These are phyloP conservation scores for Tiphia femorata DNA, from an alignment of 2,888 invertebrate genomes.

Conservation along the genomic window DNA sequence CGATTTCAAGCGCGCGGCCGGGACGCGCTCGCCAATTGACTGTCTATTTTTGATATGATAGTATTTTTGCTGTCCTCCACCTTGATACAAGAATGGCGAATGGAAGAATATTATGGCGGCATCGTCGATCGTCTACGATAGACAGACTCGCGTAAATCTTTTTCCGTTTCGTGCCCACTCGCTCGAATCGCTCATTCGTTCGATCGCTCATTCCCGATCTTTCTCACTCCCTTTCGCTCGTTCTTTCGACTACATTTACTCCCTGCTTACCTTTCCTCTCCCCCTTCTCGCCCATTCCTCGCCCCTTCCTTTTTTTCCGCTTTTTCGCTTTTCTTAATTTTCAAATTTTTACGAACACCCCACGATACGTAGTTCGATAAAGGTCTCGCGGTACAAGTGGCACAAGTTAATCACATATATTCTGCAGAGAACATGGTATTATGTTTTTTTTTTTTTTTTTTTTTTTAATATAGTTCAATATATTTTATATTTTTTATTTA, in stretches of 20 bases:
- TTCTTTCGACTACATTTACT: neutral
- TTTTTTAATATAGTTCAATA: neutral
- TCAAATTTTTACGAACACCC: constrained; percentile 19
- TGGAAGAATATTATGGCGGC: neutral
- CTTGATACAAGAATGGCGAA: neutral
- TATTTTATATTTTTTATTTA: neutral
- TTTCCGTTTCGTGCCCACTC: neutral
- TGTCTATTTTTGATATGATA: constrained; percentile 4
- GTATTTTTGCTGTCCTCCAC: neutral
- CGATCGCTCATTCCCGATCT: neutral
- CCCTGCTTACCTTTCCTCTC: neutral
- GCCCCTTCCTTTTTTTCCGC: constrained; percentile 2
- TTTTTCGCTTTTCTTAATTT: constrained; percentile 16
- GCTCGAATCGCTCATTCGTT: neutral
- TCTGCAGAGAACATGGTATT: constrained; percentile 32
- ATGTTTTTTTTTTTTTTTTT: neutral
- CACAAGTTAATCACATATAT: constrained; percentile 62
- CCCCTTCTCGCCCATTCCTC: neutral
- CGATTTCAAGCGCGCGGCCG: no score
- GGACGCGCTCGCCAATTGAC: constrained; percentile 1
- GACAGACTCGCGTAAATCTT: neutral
- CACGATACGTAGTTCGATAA: constrained; percentile 27
- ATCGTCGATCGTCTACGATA: neutral
- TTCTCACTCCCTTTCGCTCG: constrained; percentile 1
- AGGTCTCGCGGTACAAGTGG: constrained; percentile 55